Percentiles rank a stretch among this genome's conserved stretches.
These are phyloP conservation scores for Aphidius gifuensis DNA, from an alignment of 1,140 invertebrate genomes.

Conservation along the genomic window DNA sequence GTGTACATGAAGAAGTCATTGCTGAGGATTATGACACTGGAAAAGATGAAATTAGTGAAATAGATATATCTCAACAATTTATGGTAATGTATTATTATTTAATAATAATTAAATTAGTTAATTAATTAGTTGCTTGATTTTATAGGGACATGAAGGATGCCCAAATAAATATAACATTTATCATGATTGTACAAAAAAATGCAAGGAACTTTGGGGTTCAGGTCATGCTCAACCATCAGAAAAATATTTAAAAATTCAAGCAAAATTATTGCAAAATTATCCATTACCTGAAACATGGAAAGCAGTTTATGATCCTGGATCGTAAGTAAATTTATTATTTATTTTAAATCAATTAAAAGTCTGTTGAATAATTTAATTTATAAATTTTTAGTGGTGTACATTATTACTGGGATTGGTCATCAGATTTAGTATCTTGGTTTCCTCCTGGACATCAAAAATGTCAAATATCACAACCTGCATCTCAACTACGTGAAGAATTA, in stretches of 20 bases:
- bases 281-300: constrained; percentile 90
- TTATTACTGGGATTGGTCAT: constrained; percentile 93
- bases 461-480: constrained; percentile 75
- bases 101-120: constrained; percentile 56
- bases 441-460: constrained; percentile 90
- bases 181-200: constrained; percentile 88
- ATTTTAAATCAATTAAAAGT: constrained; percentile 9
- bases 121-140: constrained; percentile 39
- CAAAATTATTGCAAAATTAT: constrained; percentile 81
- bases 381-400: constrained; percentile 66
- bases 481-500: constrained; percentile 72
- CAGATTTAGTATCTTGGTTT: constrained; percentile 92
- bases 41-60: constrained; percentile 48
- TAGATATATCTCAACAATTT: constrained; percentile 50
- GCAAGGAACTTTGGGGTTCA: constrained; percentile 83
- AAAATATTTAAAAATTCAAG: constrained; percentile 72
- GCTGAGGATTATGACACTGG: constrained; percentile 79
- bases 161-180: constrained; percentile 96
- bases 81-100: constrained; percentile 47
- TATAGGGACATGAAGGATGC: constrained; percentile 73
- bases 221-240: constrained; percentile 69
- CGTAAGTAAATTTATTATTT: constrained; percentile 55
- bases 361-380: not conserved
- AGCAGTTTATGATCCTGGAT: constrained; percentile 88
- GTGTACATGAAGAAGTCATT: constrained; percentile 77